Evolutionary conservation across 2,797 vertebrate species (phyloP).

Genomic region (Crenichthys baileyi): DNA sequence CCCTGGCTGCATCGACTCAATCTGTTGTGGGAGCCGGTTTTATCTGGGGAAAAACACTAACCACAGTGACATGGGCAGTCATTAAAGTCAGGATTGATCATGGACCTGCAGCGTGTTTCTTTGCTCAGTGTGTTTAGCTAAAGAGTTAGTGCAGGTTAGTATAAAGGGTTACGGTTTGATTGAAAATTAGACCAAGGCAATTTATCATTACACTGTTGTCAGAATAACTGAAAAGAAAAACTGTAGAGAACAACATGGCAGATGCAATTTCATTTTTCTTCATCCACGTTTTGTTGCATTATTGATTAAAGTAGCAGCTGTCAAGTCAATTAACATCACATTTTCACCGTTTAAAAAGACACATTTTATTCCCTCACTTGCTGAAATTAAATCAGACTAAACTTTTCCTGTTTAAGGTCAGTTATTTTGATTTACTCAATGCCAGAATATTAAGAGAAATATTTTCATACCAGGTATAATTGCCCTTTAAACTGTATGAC

Average conservation of each 20-base stretch:
- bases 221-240: neutral
- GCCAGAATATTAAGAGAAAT: too few species aligned
- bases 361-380: too few species aligned
- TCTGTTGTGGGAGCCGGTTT: constrained; percentile 57
- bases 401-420: too few species aligned
- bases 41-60: constrained; percentile 44
- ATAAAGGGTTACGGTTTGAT: constrained; percentile 3
- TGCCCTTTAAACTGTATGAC: too few species aligned
- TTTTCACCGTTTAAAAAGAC: too few species aligned
- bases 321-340: neutral
- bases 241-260: neutral
- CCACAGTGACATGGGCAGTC: constrained; percentile 52
- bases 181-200: neutral
- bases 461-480: too few species aligned
- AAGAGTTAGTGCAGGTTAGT: constrained; percentile 21
- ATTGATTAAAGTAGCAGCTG: neutral
- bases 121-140: constrained; percentile 9
- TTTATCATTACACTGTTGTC: neutral
- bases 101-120: constrained; percentile 33
- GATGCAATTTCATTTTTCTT: neutral
- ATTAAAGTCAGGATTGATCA: constrained; percentile 57
- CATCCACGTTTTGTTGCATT: neutral
- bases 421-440: too few species aligned
- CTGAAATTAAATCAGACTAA: too few species aligned
- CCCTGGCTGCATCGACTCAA: constrained; percentile 46